Conservation (phyloP, 2,113 vertebrate species). For the Heteronetta atricapilla region DNA sequence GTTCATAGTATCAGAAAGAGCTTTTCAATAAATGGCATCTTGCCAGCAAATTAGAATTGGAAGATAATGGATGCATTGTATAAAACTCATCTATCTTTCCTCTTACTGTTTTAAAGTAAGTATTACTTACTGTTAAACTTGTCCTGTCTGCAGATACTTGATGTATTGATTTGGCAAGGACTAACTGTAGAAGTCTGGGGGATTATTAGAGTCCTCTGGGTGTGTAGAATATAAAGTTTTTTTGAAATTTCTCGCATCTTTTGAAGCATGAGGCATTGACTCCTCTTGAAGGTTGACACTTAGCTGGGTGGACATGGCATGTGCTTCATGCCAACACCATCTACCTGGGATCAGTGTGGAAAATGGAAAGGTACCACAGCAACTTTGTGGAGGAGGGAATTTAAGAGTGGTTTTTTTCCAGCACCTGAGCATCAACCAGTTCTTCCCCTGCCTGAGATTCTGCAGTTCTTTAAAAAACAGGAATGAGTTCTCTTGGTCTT, state of each 20-base stretch:
- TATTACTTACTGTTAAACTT: background rate
- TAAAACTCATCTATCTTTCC: background rate
- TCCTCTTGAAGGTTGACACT: background rate
- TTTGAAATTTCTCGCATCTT: background rate
- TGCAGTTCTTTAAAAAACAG: background rate
- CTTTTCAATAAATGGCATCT: background rate
- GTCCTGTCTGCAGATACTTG: background rate
- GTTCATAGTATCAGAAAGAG: background rate
- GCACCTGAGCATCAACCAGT: background rate
- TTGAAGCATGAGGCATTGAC: background rate
- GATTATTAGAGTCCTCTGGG: background rate
- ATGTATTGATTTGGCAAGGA: background rate
- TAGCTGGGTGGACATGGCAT: rapidly evolving
- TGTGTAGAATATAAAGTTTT: background rate
- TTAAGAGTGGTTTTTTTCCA: background rate
- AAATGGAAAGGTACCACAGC: background rate
- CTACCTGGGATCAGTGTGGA: background rate
- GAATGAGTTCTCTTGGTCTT: background rate
- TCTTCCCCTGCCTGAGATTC: background rate
- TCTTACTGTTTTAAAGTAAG: background rate
- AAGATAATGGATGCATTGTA: background rate
- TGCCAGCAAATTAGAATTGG: background rate
- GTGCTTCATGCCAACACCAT: background rate
- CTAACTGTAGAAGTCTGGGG: background rate
- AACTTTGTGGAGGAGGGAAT: background rate